Evolutionary conservation across 2,888 invertebrate genomes (phyloP).

Genomic region (Philaethria dido): DNA sequence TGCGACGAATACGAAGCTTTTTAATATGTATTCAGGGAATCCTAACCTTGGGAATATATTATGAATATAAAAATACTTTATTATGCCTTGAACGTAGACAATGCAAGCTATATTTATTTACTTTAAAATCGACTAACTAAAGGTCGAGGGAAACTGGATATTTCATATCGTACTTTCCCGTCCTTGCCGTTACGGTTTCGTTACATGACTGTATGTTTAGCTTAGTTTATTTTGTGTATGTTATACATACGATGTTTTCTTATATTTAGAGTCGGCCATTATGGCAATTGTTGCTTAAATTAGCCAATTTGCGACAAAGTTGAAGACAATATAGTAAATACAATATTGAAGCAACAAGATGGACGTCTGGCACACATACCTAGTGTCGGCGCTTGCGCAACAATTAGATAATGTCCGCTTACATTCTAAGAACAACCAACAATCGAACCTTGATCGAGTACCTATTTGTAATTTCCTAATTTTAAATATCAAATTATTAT

Average conservation of each 20-base stretch:
- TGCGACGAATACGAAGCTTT: slow-evolving; percentile 3
- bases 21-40: slow-evolving; percentile 21
- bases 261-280: background rate
- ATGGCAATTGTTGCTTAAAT: background rate
- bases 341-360: slow-evolving; percentile 38
- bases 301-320: background rate
- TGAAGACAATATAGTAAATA: slow-evolving; percentile 6
- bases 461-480: slow-evolving; percentile 5
- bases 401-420: slow-evolving; percentile 66
- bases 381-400: slow-evolving; percentile 56
- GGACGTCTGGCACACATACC: slow-evolving; percentile 55
- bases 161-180: slow-evolving; percentile 17
- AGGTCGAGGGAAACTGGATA: slow-evolving; percentile 16
- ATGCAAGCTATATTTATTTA: background rate
- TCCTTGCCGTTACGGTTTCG: slow-evolving; percentile 9
- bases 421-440: slow-evolving; percentile 53
- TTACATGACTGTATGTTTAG: background rate
- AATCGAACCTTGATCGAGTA: slow-evolving; percentile 42
- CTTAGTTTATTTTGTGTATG: background rate
- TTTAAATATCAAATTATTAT: background rate
- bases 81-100: background rate
- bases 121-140: background rate
- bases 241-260: background rate
- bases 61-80: slow-evolving; percentile 10
- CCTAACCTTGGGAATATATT: slow-evolving; percentile 13